These are phyloP conservation scores for Henricia sp. DNA, from an alignment of 53 echinoderm and acorn worm genomes.

Conservation along the genomic window DNA sequence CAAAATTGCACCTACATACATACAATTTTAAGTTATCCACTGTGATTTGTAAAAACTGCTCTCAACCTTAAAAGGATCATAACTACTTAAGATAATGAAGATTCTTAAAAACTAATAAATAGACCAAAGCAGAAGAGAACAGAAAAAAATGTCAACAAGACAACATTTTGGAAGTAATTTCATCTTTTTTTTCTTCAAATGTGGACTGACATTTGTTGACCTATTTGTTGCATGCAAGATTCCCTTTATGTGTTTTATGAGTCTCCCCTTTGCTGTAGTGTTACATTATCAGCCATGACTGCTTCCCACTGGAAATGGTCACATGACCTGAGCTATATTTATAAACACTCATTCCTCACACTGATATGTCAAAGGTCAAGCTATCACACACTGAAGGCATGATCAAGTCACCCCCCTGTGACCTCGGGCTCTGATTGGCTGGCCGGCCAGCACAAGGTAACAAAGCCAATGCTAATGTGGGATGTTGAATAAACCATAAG, in stretches of 20 bases:
- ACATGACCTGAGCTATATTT: slow-evolving; percentile 56
- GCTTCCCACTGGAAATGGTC: slow-evolving; percentile 53
- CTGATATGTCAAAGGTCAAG: slow-evolving; percentile 74
- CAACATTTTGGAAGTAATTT: no score
- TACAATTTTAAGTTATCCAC: no score
- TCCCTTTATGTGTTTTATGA: not conserved
- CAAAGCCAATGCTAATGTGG: slow-evolving; percentile 54
- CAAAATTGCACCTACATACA: not conserved
- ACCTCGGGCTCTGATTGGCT: slow-evolving; percentile 68
- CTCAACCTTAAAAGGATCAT: no score
- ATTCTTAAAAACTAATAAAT: no score
- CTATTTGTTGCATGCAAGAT: slow-evolving; percentile 3
- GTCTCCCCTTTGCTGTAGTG: slow-evolving; percentile 30
- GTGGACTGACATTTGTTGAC: slow-evolving; percentile 2
- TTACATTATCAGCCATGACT: slow-evolving; percentile 29
- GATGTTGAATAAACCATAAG: slow-evolving; percentile 56
- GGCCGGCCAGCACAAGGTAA: slow-evolving; percentile 30
- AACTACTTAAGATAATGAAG: no score
- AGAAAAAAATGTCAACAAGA: no score
- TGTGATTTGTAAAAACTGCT: no score
- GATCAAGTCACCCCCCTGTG: slow-evolving; percentile 62
- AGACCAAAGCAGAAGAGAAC: no score
- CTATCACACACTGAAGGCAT: slow-evolving; percentile 79
- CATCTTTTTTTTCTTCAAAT: no score
- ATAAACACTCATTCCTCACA: slow-evolving; percentile 54